phyloP scores from a whole-genome alignment of 1,140 invertebrate genomes.

The Caenorhabditis briggsae region DNA sequence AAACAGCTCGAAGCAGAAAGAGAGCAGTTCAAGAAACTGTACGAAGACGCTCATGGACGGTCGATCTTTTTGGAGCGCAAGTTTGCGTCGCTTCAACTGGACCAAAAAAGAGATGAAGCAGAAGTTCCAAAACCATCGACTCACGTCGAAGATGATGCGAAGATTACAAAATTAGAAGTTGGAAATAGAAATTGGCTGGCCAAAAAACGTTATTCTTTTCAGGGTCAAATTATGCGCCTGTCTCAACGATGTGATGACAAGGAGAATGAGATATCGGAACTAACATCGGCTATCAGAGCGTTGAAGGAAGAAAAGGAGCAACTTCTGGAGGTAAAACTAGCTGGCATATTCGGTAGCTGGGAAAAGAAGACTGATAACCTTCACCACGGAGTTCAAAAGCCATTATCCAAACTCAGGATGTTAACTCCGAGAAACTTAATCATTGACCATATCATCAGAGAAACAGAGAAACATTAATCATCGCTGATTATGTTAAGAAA shows the following conservation, averaged over 20 bases:
- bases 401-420: too few species aligned
- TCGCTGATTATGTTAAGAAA: too few species aligned
- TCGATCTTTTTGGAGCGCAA: conserved; percentile 28
- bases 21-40: conserved; percentile 35
- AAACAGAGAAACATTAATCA: too few species aligned
- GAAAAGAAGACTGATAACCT: too few species aligned
- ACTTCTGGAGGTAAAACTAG: not conserved
- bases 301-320: not conserved
- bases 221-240: conserved; percentile 35
- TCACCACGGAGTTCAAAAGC: too few species aligned
- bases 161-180: conserved; percentile 2
- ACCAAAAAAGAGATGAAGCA: conserved; percentile 28
- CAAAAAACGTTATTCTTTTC: not conserved
- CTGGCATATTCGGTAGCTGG: too few species aligned
- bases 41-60: conserved; percentile 38
- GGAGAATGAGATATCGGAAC: conserved; percentile 12
- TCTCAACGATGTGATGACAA: conserved; percentile 32
- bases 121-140: not conserved
- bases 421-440: too few species aligned
- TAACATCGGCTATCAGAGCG: not conserved
- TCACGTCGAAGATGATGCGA: not conserved
- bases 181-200: too few species aligned
- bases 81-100: conserved; percentile 33
- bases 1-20: conserved; percentile 31
- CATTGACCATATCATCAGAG: too few species aligned